Conservation (phyloP, 2,113 vertebrate genomes). For the Drymodes brunneopygia region DNA sequence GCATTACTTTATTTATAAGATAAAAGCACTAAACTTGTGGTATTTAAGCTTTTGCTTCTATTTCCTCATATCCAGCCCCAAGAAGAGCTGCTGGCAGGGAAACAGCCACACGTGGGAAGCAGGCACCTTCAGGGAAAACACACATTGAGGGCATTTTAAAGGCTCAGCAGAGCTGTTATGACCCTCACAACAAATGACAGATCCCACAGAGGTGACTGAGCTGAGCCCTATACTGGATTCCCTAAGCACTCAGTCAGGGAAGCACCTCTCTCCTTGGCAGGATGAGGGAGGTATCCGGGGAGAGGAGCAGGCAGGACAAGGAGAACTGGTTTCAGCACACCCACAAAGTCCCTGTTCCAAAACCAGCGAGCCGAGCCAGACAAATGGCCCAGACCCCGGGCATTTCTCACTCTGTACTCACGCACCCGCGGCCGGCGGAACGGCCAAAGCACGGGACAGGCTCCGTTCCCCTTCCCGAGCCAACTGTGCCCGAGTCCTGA, state of each 20-base stretch:
- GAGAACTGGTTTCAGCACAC: background rate
- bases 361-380: background rate
- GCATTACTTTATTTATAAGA: background rate
- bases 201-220: background rate
- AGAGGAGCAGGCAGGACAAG: background rate
- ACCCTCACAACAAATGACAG: accelerated
- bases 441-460: accelerated
- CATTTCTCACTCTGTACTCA: background rate
- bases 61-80: background rate
- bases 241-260: accelerated
- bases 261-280: background rate
- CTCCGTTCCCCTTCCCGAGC: background rate
- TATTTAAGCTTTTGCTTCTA: background rate
- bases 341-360: no score
- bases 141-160: background rate
- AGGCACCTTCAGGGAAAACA: background rate
- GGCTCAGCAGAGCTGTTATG: background rate
- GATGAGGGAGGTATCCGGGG: background rate
- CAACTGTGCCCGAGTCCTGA: background rate
- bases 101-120: background rate
- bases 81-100: background rate
- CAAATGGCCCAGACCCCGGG: accelerated
- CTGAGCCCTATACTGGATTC: accelerated
- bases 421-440: accelerated
- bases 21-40: background rate